A percentile compares a stretch with the other conserved stretches of the same genome.
Evolutionary conservation across 2,113 vertebrate species (phyloP).

Genomic region (Nettapus auritus): DNA sequence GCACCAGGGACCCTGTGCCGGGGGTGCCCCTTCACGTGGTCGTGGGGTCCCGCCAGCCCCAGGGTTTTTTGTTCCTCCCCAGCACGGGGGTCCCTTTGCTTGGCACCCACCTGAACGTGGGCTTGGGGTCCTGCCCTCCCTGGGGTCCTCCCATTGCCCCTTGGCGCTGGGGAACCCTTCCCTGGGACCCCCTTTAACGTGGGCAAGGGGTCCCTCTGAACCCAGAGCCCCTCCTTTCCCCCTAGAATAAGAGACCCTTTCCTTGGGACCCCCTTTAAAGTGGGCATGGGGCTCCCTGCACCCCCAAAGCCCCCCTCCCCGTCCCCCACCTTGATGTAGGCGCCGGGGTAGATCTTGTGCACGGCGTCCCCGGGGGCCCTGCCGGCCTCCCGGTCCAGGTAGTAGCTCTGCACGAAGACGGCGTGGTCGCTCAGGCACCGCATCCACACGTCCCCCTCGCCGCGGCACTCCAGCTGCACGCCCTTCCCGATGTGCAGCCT

Average conservation of each 20-base stretch:
- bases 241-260: neutral
- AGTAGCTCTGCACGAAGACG: slow-evolving; percentile 84
- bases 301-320: too few species aligned
- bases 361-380: slow-evolving; percentile 84
- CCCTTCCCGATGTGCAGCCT: slow-evolving; percentile 82
- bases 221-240: too few species aligned
- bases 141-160: neutral
- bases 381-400: slow-evolving; percentile 83
- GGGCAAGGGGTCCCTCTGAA: too few species aligned
- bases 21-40: too few species aligned
- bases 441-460: slow-evolving; percentile 84
- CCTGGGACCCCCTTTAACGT: neutral
- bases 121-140: neutral
- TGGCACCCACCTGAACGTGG: neutral
- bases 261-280: too few species aligned
- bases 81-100: neutral
- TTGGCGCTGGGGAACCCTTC: neutral
- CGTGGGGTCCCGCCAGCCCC: neutral
- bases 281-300: accelerated
- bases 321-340: slow-evolving; percentile 79
- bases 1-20: neutral
- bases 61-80: neutral
- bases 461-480: slow-evolving; percentile 80
- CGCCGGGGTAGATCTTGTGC: slow-evolving; percentile 84
- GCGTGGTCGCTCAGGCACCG: slow-evolving; percentile 82